These are phyloP conservation scores for Lithosia quadra DNA, from an alignment of 2,888 invertebrate species.

Conservation along the genomic window DNA sequence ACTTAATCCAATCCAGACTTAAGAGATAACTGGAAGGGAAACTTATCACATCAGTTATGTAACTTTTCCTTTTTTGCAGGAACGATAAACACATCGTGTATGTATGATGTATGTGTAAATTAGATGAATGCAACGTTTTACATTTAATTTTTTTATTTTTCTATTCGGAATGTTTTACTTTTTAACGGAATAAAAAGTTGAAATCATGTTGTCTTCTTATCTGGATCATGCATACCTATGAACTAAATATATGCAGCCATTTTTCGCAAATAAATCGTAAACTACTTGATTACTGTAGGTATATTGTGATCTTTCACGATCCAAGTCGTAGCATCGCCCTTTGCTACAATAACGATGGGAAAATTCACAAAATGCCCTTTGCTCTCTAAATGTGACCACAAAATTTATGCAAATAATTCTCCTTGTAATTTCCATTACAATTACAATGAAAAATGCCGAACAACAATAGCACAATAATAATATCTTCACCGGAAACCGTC, in stretches of 20 bases:
- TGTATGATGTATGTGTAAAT: too few relatives aligned
- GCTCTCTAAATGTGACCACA: not conserved
- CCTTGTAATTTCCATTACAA: slow-evolving; percentile 22
- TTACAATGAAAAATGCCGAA: slow-evolving; percentile 51
- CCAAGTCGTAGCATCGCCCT: not conserved
- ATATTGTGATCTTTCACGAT: not conserved
- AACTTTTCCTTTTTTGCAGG: not conserved
- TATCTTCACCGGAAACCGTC: slow-evolving; percentile 59
- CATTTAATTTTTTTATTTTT: not conserved
- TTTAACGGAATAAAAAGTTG: too few relatives aligned
- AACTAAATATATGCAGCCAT: too few relatives aligned
- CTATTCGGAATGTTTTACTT: not conserved
- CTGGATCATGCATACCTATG: too few relatives aligned
- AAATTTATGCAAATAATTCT: slow-evolving; percentile 18
- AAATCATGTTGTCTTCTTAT: too few relatives aligned
- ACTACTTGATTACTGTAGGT: not conserved
- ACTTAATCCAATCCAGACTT: not conserved
- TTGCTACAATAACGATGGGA: not conserved
- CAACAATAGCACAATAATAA: slow-evolving; percentile 55
- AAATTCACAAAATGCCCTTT: not conserved
- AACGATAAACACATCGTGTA: too few relatives aligned
- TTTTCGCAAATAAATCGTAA: not conserved
- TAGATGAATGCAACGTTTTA: too few relatives aligned
- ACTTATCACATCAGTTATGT: not conserved
- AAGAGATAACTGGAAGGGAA: not conserved